A percentile compares a stretch with the other conserved stretches of the same genome.
phyloP scores from a whole-genome alignment of 2,888 invertebrate species.

The Synergus umbraculus region DNA sequence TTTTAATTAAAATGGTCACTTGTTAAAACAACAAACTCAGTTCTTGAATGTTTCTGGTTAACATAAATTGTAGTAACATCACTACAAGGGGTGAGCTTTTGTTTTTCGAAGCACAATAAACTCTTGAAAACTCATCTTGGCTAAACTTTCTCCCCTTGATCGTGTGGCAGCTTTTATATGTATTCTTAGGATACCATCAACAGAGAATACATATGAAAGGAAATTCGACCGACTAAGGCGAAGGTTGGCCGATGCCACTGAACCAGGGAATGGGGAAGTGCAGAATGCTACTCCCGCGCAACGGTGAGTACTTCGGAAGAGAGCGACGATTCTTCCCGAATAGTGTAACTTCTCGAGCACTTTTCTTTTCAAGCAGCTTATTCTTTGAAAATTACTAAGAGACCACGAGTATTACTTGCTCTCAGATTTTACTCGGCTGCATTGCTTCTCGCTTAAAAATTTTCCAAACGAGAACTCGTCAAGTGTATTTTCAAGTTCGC shows the following conservation, averaged over 20 bases:
- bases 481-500: not conserved
- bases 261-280: slow-evolving; percentile 41
- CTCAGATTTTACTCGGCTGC: slow-evolving; percentile 30
- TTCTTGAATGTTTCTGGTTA: not conserved
- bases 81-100: slow-evolving; percentile 6
- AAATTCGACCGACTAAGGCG: slow-evolving; percentile 25
- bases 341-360: slow-evolving; percentile 33
- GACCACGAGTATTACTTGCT: not conserved
- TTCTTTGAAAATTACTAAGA: slow-evolving; percentile 25
- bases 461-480: not conserved
- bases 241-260: slow-evolving; percentile 31
- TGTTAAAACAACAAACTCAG: not conserved
- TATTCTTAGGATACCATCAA: slow-evolving; percentile 38
- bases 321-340: slow-evolving; percentile 20
- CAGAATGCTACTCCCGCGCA: slow-evolving; percentile 25
- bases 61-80: not conserved
- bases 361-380: slow-evolving; percentile 22
- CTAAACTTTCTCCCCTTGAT: slow-evolving; percentile 30
- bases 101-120: slow-evolving; percentile 19
- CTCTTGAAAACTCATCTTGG: slow-evolving; percentile 21
- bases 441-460: not conserved
- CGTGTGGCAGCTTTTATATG: slow-evolving; percentile 17
- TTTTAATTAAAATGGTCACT: not conserved
- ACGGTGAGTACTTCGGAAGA: slow-evolving; percentile 15
- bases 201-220: slow-evolving; percentile 33